A percentile compares a stretch with the other conserved stretches of the same genome.
These are phyloP conservation scores for Parthenolecanium corni DNA, from an alignment of 2,888 invertebrate species.

Conservation along the genomic window DNA sequence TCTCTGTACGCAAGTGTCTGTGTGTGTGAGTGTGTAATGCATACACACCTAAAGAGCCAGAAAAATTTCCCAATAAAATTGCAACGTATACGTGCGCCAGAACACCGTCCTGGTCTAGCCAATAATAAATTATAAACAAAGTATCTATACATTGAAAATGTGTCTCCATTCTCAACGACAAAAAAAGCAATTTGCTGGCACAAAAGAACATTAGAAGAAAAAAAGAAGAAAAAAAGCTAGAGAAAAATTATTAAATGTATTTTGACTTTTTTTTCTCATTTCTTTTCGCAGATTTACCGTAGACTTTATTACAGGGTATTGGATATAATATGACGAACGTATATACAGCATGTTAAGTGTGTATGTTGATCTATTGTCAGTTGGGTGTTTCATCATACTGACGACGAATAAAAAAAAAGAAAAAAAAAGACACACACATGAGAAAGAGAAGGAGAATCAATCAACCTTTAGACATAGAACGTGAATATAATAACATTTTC, in stretches of 20 bases:
- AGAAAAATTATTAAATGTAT: background rate
- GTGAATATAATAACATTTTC: constrained; percentile 7
- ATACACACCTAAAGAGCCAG: no score
- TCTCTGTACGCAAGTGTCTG: no score
- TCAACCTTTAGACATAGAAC: constrained; percentile 7
- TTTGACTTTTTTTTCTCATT: background rate
- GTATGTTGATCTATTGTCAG: constrained; percentile 2
- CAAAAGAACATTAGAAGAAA: no score
- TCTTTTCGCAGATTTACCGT: background rate
- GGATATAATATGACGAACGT: background rate
- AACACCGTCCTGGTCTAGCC: no score
- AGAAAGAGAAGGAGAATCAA: constrained; percentile 9
- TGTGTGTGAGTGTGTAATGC: no score
- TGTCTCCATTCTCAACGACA: no score
- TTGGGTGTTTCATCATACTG: constrained; percentile 15
- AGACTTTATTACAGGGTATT: background rate
- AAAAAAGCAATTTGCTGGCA: no score
- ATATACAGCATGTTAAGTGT: background rate
- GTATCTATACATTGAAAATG: no score
- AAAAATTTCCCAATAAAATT: no score
- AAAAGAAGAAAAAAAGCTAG: background rate
- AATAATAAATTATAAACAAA: no score
- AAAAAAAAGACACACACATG: no score
- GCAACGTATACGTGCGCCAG: no score
- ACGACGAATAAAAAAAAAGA: background rate